Percentiles rank a stretch among this genome's conserved stretches.
Evolutionary conservation across 2,113 vertebrate species (phyloP).

Genomic region (Puntigrus tetrazona): DNA sequence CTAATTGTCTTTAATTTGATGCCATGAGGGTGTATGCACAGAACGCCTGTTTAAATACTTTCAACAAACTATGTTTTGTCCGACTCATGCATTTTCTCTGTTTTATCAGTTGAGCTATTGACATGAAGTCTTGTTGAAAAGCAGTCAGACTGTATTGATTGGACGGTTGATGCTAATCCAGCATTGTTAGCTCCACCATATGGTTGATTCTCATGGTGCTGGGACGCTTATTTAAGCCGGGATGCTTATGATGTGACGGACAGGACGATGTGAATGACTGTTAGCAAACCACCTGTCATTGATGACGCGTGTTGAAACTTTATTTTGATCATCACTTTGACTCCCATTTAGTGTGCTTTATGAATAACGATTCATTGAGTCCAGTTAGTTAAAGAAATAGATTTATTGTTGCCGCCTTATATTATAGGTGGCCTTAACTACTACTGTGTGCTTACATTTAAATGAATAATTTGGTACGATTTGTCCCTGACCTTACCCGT

Average conservation of each 20-base stretch:
- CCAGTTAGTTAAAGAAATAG: no score
- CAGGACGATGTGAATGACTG: not conserved
- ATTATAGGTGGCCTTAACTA: no score
- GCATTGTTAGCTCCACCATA: conserved; percentile 1
- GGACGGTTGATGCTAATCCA: conserved; percentile 20
- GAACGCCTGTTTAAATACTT: not conserved
- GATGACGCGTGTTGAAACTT: no score
- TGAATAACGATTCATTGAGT: not conserved
- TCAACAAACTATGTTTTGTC: not conserved
- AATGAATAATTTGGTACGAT: no score
- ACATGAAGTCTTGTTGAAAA: not conserved
- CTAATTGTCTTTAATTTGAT: not conserved
- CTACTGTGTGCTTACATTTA: no score
- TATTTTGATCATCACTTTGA: not conserved
- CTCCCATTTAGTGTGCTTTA: not conserved
- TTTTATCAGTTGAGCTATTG: not conserved
- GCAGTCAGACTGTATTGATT: conserved; percentile 16
- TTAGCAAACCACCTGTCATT: conserved; percentile 8
- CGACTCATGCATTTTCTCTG: not conserved
- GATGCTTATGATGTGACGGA: not conserved
- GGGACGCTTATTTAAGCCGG: not conserved
- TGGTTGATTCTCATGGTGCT: not conserved
- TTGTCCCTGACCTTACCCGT: no score
- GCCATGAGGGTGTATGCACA: not conserved
- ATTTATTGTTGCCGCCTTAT: no score